Evolutionary conservation across 1,140 invertebrate species (phyloP).

Genomic region (Onthophagus taurus): DNA sequence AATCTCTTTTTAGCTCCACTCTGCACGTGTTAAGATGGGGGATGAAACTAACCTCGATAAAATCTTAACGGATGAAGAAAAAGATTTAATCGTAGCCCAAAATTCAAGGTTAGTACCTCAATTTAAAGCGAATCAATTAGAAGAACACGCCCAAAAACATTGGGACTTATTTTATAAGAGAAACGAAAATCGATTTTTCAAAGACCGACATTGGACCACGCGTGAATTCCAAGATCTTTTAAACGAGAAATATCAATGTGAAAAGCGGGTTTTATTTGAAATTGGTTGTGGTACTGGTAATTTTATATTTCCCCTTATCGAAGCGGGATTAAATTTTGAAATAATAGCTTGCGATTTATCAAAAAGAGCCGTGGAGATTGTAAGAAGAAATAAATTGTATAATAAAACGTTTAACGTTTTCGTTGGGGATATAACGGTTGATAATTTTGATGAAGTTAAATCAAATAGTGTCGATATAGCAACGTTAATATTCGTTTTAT

Average conservation of each 20-base stretch:
- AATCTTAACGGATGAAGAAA: conserved; percentile 47
- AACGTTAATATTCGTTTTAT: conserved; percentile 93
- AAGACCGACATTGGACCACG: conserved; percentile 95
- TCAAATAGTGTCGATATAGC: conserved; percentile 65
- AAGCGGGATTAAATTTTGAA: conserved; percentile 62
- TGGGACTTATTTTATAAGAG: conserved; percentile 99
- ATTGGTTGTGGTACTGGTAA: conserved; percentile 97
- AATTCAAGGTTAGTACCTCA: conserved; percentile 60
- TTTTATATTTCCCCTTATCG: conserved; percentile 85
- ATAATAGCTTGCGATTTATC: conserved; percentile 95
- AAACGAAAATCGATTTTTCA: conserved; percentile 87
- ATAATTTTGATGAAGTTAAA: conserved; percentile 47
- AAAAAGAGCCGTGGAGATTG: conserved; percentile 77
- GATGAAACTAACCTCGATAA: no score
- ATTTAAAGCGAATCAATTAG: conserved; percentile 74
- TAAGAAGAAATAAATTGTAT: conserved; percentile 61
- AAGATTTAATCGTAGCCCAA: conserved; percentile 51
- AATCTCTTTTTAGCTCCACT: no score
- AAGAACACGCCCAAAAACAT: conserved; percentile 79
- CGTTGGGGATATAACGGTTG: conserved; percentile 57
- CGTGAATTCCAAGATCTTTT: conserved; percentile 84
- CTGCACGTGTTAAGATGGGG: no score
- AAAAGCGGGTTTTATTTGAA: conserved; percentile 55
- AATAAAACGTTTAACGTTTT: conserved; percentile 65
- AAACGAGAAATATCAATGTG: conserved; percentile 27